A percentile compares a stretch with the other conserved stretches of the same genome.
phyloP scores from a whole-genome alignment of 2,113 vertebrate species.

The Paraplagusia blochii region DNA sequence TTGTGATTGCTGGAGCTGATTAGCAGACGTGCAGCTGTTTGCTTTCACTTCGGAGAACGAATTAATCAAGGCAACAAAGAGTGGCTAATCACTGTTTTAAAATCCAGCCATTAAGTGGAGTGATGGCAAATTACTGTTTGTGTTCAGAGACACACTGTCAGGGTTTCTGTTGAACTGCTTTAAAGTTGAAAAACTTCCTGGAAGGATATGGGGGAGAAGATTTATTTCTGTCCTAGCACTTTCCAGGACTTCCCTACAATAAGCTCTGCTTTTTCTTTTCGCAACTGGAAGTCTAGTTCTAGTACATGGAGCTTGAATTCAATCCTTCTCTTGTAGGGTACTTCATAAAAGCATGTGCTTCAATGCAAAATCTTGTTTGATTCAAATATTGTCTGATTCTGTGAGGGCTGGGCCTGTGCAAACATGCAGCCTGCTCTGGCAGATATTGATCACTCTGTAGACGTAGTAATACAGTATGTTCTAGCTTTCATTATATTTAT shows the following conservation, averaged over 20 bases:
- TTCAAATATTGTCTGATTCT: background rate
- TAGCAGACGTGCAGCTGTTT: slow-evolving; percentile 67
- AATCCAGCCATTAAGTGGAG: slow-evolving; percentile 62
- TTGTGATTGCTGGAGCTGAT: slow-evolving; percentile 60
- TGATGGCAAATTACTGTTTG: slow-evolving; percentile 61
- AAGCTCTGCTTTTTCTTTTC: too few relatives aligned
- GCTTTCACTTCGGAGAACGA: slow-evolving; percentile 52
- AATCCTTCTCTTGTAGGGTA: too few relatives aligned
- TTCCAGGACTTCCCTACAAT: too few relatives aligned
- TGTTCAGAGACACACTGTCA: slow-evolving; percentile 33
- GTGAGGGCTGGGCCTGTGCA: slow-evolving; percentile 1
- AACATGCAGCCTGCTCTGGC: slow-evolving; percentile 31
- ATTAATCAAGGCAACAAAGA: slow-evolving; percentile 69
- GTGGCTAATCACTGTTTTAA: slow-evolving; percentile 70
- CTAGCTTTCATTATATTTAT: slow-evolving; percentile 55
- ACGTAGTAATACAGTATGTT: slow-evolving; percentile 24
- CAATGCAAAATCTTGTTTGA: too few relatives aligned
- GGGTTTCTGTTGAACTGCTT: slow-evolving; percentile 26
- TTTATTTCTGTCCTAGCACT: too few relatives aligned
- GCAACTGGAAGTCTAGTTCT: too few relatives aligned
- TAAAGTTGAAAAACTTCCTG: slow-evolving; percentile 31
- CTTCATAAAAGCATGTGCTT: too few relatives aligned
- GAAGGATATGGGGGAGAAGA: slow-evolving; percentile 25
- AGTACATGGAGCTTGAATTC: too few relatives aligned
- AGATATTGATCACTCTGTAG: slow-evolving; percentile 45